Conservation (phyloP, 2,888 invertebrate genomes). For the Yponomeuta plumbellus region DNA sequence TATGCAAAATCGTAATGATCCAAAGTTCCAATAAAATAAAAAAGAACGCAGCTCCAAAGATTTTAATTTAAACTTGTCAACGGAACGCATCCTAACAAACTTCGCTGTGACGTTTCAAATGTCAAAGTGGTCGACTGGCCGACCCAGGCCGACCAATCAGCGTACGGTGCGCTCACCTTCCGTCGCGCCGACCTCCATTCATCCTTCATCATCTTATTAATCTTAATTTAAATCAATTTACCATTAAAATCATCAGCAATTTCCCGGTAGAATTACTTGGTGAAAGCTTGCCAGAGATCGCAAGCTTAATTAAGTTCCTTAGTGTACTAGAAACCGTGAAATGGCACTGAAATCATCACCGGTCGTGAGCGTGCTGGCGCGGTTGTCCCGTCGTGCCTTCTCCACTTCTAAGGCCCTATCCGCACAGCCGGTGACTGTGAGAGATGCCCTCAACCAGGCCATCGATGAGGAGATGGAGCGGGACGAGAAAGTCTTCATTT, state of each 20-base stretch:
- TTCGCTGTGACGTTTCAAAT: not conserved
- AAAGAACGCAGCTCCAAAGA: not conserved
- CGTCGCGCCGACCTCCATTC: slow-evolving; percentile 61
- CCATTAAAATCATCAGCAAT: slow-evolving; percentile 33
- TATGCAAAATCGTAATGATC: not conserved
- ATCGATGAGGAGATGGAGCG: slow-evolving; percentile 97
- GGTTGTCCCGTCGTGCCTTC: slow-evolving; percentile 56
- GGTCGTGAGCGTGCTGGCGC: slow-evolving; percentile 48
- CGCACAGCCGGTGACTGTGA: slow-evolving; percentile 88
- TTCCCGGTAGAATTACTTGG: slow-evolving; percentile 32
- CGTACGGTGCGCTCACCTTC: not conserved
- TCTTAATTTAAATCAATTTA: slow-evolving; percentile 44
- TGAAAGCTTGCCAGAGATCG: slow-evolving; percentile 33
- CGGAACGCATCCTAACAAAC: not conserved
- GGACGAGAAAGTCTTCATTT: slow-evolving; percentile 92
- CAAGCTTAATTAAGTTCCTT: slow-evolving; percentile 32
- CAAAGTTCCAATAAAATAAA: not conserved
- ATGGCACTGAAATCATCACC: slow-evolving; percentile 71
- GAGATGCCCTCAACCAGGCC: slow-evolving; percentile 97
- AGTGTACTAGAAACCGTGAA: slow-evolving; percentile 26
- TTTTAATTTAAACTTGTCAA: not conserved
- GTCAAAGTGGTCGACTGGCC: slow-evolving; percentile 23
- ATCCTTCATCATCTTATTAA: slow-evolving; percentile 51
- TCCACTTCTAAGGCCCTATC: slow-evolving; percentile 57
- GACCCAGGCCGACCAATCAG: slow-evolving; percentile 33